These are phyloP conservation scores for Podiceps cristatus DNA, from an alignment of 2,113 vertebrate species.

Conservation along the genomic window DNA sequence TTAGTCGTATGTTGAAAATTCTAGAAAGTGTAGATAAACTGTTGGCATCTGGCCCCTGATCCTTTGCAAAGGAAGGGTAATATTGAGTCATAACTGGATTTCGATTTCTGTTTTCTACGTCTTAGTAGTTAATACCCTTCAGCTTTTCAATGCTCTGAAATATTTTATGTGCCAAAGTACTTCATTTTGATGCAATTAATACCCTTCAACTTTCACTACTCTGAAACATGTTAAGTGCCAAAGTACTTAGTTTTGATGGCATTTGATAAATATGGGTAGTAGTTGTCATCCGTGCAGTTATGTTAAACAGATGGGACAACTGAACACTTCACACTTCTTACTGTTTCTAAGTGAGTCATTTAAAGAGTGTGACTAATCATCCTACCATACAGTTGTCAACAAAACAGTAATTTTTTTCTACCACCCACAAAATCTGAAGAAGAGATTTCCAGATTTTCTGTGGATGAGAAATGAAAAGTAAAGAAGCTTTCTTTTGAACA, in stretches of 20 bases:
- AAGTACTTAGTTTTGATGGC: neutral
- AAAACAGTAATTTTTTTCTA: neutral
- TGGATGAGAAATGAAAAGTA: neutral
- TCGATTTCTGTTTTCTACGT: neutral
- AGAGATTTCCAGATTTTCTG: neutral
- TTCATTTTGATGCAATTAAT: neutral
- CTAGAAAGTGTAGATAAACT: neutral
- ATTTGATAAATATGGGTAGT: neutral
- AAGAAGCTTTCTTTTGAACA: neutral
- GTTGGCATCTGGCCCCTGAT: neutral
- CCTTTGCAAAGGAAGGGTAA: neutral
- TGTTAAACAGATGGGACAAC: conserved; percentile 45
- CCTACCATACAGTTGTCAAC: conserved; percentile 47
- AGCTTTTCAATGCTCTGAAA: neutral
- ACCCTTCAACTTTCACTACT: neutral
- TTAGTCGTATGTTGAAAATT: neutral
- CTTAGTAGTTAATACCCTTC: neutral
- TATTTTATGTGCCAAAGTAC: neutral
- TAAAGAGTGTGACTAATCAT: conserved; percentile 33
- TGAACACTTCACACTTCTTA: neutral
- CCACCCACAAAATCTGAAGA: conserved; percentile 6
- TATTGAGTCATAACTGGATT: neutral
- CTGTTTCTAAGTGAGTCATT: conserved; percentile 53
- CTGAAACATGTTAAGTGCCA: neutral
- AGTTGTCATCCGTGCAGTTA: neutral